Base-by-base conservation (phyloP, 2,888 invertebrate genomes). In the Melanostoma mellinum region DNA sequence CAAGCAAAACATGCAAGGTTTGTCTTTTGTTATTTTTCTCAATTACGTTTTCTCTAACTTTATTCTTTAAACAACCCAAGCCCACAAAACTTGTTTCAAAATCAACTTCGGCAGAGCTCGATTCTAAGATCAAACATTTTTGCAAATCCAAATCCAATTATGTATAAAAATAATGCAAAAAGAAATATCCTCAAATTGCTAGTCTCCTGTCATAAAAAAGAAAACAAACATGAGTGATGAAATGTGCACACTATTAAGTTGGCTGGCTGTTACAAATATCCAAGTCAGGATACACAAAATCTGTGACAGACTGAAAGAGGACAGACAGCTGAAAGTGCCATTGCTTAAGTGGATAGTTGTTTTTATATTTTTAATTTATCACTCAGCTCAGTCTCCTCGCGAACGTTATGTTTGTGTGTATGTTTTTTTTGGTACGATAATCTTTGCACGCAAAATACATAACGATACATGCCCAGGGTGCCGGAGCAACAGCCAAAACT, bases 321-420 rank as follows among this genome's bases (percentile, higher is more conserved):
- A 52, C 76, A 61, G 71, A 76, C 76, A 76, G 81, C 81, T 76
- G 75, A 81, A 80, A 71, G 65, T 76, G 71, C 65, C 71, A 72
- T 71, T 44, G 60, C 71, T 56, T 75, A 80, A 81, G 76, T 67
- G 72, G 71, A 76, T 81, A 67, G 69, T 80, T 80, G 58, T 72
- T 76, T 81, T 61, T 42, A 36, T 53, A 55, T 60, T 46, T 68
- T 36, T 35, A 30, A n/a, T 38, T 63, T 55, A 5, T 55, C 35
- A 30, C 8, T 35, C 50, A 30, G 40, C 36, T 68, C 20, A 20
- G 20, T 20, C 20, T 20, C 20, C 20, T 60, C 40, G 44, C 58
- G 50, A 40, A 20, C 20, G 40, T 20, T 20, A 20, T 20, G 20
- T 20, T 0, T 20, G 20, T 20, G 20, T 76, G 53, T n/a, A n/a